Percentiles rank a stretch among this genome's conserved stretches.
These are phyloP conservation scores for Corydoras maculifer DNA, from an alignment of 2,113 vertebrate genomes.

Conservation along the genomic window DNA sequence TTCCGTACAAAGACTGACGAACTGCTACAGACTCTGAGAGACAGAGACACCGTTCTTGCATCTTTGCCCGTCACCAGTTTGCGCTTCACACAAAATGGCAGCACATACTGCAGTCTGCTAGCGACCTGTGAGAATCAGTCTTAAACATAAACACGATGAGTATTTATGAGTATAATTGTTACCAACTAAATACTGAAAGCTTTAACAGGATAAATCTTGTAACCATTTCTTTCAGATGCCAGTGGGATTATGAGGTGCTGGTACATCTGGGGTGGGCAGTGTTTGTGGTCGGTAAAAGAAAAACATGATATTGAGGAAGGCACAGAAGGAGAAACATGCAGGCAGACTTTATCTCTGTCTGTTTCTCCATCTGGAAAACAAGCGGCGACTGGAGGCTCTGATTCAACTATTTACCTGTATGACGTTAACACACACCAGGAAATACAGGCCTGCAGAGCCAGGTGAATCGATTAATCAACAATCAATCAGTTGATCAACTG, in stretches of 20 bases:
- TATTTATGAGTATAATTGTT: too few relatives aligned
- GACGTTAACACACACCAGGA: conserved; percentile 49
- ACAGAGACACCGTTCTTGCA: conserved; percentile 26
- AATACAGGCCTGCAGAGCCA: conserved; percentile 43
- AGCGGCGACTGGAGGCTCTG: conserved; percentile 48
- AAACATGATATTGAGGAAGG: conserved; percentile 1
- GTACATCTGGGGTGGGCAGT: conserved; percentile 49
- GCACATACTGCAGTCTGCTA: conserved; percentile 36
- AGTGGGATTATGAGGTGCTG: conserved; percentile 52
- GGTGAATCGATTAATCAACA: conserved; percentile 31
- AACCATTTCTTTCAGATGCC: conserved; percentile 46
- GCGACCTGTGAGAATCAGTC: conserved; percentile 45
- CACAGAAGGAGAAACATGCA: conserved; percentile 7
- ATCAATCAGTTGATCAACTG: too few relatives aligned
- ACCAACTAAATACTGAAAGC: too few relatives aligned
- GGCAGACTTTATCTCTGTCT: conserved; percentile 47
- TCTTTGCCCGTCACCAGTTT: conserved; percentile 44
- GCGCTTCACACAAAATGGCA: conserved; percentile 28
- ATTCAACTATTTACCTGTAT: conserved; percentile 49
- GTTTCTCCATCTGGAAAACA: conserved; percentile 45
- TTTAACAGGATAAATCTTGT: too few relatives aligned
- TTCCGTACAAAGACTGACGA: conserved; percentile 23
- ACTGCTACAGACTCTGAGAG: conserved; percentile 39
- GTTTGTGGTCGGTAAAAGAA: conserved; percentile 46
- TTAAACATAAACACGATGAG: too few relatives aligned